Base-by-base conservation (phyloP, 2,888 invertebrate species). In the Timandra comae region DNA sequence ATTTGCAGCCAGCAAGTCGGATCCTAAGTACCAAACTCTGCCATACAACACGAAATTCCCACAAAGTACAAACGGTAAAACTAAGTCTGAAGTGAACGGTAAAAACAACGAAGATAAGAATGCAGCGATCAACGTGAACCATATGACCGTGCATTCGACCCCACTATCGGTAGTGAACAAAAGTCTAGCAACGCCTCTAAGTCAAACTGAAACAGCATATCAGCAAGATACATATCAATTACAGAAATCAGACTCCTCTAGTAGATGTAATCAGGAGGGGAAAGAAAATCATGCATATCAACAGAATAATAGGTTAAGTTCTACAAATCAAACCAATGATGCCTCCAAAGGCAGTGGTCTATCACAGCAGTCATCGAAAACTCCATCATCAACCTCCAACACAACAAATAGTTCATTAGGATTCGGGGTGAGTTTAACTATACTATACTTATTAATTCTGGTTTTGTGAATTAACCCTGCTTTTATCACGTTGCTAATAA, bases 11-110 rank as follows among this genome's bases (percentile, higher is more conserved):
- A 93, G 91, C 60, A 95, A 95, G 71, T 92, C 92, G 34, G 95
- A 96, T 74, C 95, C 93, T 24, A 97, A 95, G 79, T 96, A 94
- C 85, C 96, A 96, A 86, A 95, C 95, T 13, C 85, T 96, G 76
- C 96, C 96, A 53, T 94, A 95, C 80, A 96, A 92, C 68, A 94
- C 93, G 21, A 96, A 95, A 77, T 94, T 94, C 70, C 90, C 91
- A 81, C 91, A 90, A 74, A 69, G 81, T 48, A 66, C 68, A 32
- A 79, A 77, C 35, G 77, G 74, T 22, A 82, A 84, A 56, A 43
- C 67, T 44, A 84, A 82, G 63, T 56, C 69, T 6, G 81, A 84
- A 54, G 49, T 66, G 19, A 74, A 82, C 43, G 68, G 71, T 8
- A 86, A 84, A 57, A 67, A 44, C 42, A 71, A 50, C 44, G 81